Evolutionary conservation across 1,140 invertebrate species (phyloP).

Genomic region (Watersipora subatra): DNA sequence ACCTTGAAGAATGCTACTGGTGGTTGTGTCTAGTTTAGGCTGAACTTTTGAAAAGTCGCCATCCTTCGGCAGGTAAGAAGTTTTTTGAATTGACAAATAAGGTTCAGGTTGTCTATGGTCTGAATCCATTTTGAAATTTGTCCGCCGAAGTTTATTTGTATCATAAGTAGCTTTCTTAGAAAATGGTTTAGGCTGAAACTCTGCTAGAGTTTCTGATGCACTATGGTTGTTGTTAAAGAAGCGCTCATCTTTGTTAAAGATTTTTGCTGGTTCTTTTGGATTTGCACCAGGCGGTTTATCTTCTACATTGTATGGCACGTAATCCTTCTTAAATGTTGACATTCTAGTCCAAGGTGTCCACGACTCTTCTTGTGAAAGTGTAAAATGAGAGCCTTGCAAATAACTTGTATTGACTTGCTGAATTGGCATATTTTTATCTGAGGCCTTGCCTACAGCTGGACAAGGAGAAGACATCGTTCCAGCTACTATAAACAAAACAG

Average conservation of each 20-base stretch:
- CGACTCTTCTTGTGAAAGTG: slow-evolving; percentile 20
- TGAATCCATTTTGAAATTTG: slow-evolving; percentile 32
- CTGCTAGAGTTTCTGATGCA: slow-evolving; percentile 22
- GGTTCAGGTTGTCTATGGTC: slow-evolving; percentile 23
- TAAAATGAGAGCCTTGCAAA: slow-evolving; percentile 18
- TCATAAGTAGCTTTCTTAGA: slow-evolving; percentile 18
- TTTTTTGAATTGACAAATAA: slow-evolving; percentile 23
- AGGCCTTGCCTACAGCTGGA: not conserved
- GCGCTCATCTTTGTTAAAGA: slow-evolving; percentile 26
- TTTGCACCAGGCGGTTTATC: slow-evolving; percentile 14
- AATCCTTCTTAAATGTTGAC: slow-evolving; percentile 28
- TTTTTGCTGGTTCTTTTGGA: slow-evolving; percentile 20
- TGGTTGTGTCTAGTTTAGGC: not conserved
- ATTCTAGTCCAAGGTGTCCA: slow-evolving; percentile 15
- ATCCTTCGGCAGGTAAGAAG: slow-evolving; percentile 22
- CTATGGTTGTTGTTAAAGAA: slow-evolving; percentile 19
- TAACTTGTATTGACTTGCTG: not conserved
- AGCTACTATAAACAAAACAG: no score
- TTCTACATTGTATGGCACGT: slow-evolving; percentile 16
- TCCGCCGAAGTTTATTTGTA: slow-evolving; percentile 19
- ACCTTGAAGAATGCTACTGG: slow-evolving; percentile 14
- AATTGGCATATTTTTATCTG: no score
- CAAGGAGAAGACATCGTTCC: no score
- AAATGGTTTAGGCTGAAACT: slow-evolving; percentile 21
- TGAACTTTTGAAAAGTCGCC: not conserved